These are phyloP conservation scores for Drosophila paulistorum DNA, from an alignment of 1,140 invertebrate genomes.

Conservation along the genomic window DNA sequence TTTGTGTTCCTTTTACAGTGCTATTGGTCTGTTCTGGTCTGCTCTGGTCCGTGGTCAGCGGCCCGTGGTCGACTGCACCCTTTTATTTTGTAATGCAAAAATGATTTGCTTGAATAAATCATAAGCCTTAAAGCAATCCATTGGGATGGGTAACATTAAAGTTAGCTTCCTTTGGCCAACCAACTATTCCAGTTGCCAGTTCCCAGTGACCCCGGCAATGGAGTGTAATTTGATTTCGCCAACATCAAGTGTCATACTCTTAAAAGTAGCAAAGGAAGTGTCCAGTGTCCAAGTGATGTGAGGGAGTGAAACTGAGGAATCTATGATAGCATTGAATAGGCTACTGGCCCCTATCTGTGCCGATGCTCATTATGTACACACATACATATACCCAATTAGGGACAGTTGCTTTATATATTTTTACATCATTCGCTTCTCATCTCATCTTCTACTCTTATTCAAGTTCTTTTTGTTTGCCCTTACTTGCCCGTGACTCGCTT, in stretches of 20 bases:
- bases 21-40: slow-evolving; percentile 57
- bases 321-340: not conserved
- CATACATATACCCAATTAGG: slow-evolving; percentile 13
- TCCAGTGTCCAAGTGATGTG: not conserved
- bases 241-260: slow-evolving; percentile 11
- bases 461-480: slow-evolving; percentile 1
- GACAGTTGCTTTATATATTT: slow-evolving; percentile 8
- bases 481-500: slow-evolving; percentile 1
- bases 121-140: slow-evolving; percentile 52
- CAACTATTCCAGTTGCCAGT: slow-evolving; percentile 6
- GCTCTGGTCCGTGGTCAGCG: slow-evolving; percentile 64
- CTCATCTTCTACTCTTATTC: not conserved
- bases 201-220: slow-evolving; percentile 18
- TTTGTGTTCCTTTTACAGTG: not conserved
- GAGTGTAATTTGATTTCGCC: slow-evolving; percentile 19
- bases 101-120: slow-evolving; percentile 77
- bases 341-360: not conserved
- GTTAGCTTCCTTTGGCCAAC: slow-evolving; percentile 11
- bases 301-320: not conserved
- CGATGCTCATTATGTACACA: too few relatives aligned
- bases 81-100: slow-evolving; percentile 63
- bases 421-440: slow-evolving; percentile 1
- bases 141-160: slow-evolving; percentile 34
- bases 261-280: not conserved
- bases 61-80: slow-evolving; percentile 42